phyloP scores from a whole-genome alignment of 2,113 vertebrate species.

The Podarcis muralis region DNA sequence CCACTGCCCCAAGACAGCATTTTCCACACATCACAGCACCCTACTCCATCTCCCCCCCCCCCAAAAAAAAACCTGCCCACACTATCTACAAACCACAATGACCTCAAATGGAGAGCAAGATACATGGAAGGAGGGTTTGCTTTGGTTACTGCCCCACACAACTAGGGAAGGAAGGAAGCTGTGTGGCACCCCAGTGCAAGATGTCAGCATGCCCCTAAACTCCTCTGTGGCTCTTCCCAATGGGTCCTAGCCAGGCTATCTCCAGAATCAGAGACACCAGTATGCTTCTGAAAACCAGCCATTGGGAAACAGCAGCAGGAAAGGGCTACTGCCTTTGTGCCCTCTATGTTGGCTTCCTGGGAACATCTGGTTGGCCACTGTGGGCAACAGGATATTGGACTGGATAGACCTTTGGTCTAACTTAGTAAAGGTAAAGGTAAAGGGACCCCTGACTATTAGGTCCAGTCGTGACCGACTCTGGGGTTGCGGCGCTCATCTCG shows the following conservation, averaged over 20 bases:
- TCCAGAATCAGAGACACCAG: not conserved
- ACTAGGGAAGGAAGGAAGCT: not conserved
- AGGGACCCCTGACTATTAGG: no score
- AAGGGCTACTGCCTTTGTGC: no score
- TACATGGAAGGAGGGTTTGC: not conserved
- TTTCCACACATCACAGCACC: constrained; percentile 12
- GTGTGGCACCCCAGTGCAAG: not conserved
- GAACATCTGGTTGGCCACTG: no score
- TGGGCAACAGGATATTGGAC: no score
- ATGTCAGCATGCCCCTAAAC: not conserved
- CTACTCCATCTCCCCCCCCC: not conserved
- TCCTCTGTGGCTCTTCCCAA: not conserved
- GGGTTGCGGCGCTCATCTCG: no score
- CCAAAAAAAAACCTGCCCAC: not conserved
- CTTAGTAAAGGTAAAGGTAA: no score
- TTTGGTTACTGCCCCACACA: not conserved
- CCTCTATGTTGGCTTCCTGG: no score
- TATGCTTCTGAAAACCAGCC: not conserved
- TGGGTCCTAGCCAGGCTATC: not conserved
- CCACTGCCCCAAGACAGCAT: constrained; percentile 6
- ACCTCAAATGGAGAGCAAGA: not conserved
- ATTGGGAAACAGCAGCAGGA: not conserved
- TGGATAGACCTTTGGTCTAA: no score
- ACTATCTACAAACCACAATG: not conserved
- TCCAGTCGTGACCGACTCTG: no score